Base-by-base conservation (phyloP, 2,888 invertebrate species). In the Eilema depressum region DNA sequence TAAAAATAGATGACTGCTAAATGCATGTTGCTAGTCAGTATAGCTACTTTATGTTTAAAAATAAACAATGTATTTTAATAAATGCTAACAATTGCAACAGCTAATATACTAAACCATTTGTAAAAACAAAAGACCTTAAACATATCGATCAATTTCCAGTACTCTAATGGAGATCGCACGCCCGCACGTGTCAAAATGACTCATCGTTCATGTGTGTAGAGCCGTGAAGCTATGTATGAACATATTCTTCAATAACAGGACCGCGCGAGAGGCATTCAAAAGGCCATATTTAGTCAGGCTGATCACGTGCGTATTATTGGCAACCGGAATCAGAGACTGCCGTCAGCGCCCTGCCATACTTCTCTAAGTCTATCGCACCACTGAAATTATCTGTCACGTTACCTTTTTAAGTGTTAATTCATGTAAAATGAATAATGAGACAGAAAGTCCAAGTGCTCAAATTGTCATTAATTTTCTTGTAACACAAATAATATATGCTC, bases 291-390 rank as follows among this genome's bases (percentile, higher is more conserved):
- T 87, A 80, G 60, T 64, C 76, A 93, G 85, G 87, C 91, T 75
- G 85, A 84, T 89, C 93, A 93, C 93, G 93, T 93, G 88, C 92
- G 90, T 89, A 91, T 92, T 93, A 93, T 93, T 92, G 93, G 92
- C 92, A 91, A 88, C 85, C 85, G 89, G 91, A 92, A 90, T 91
- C 91, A 91, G 89, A 88, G 86, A 86, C 87, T 84, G 85, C 82
- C 89, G 89, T 90, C 91, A 88, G 86, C 85, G 85, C 83, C 83
- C 83, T 79, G 81, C 83, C 70, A 78, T 81, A 75, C 71, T 71
- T 70, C 70, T 73, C 37, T 83, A 78, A 83, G 71, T 75, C 76
- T 75, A 68, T 59, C 63, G 65, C 76, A 80, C 83, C 83, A 84
- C 83, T 85, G 75, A 82, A 71, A 79, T 71, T 68, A 74, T 41